phyloP scores from a whole-genome alignment of 2,113 vertebrate species.

The Talpa occidentalis region DNA sequence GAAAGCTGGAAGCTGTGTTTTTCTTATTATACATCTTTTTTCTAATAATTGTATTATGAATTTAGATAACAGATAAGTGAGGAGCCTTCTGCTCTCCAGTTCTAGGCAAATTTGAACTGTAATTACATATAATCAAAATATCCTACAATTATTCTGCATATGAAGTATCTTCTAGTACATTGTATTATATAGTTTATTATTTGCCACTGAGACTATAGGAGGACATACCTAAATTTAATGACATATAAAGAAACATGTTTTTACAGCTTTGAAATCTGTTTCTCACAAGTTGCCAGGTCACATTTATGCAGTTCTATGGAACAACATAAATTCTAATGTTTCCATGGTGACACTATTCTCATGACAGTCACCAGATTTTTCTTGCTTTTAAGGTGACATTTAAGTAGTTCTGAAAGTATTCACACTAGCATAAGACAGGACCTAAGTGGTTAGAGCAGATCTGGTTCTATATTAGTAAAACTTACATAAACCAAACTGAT shows the following conservation, averaged over 20 bases:
- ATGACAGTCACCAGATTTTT: slow-evolving; percentile 24
- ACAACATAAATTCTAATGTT: slow-evolving; percentile 42
- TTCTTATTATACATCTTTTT: neutral
- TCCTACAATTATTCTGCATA: neutral
- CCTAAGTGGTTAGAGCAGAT: neutral
- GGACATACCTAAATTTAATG: neutral
- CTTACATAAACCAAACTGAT: neutral
- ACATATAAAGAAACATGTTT: slow-evolving; percentile 42
- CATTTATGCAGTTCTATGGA: slow-evolving; percentile 42
- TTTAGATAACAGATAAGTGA: neutral
- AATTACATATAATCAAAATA: neutral
- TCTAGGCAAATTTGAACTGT: neutral
- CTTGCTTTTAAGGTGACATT: slow-evolving; percentile 56
- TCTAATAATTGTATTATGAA: neutral
- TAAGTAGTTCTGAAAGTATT: slow-evolving; percentile 45
- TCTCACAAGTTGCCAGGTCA: slow-evolving; percentile 34
- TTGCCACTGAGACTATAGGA: neutral
- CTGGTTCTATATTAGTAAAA: neutral
- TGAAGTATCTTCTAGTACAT: neutral
- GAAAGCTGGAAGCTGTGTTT: neutral
- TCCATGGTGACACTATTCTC: slow-evolving; percentile 53
- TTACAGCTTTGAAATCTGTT: slow-evolving; percentile 43
- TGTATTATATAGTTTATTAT: neutral
- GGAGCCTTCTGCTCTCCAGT: neutral
- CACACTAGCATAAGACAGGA: neutral